Evolutionary conservation across 1,140 invertebrate genomes (phyloP), one percentile per base, ranked within the genome.

Genomic region (Drosophila grimshawi): DNA sequence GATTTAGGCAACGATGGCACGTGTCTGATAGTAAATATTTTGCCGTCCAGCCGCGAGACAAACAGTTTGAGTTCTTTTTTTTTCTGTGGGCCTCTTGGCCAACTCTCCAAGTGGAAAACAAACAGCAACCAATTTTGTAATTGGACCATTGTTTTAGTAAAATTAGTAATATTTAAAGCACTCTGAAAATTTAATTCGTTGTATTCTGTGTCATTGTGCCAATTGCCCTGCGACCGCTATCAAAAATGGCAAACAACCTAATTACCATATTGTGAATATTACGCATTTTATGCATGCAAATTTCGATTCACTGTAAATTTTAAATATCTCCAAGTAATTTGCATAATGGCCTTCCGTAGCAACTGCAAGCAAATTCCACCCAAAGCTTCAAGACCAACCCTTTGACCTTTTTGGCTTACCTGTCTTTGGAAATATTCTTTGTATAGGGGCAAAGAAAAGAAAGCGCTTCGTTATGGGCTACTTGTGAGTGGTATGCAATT

Each of bases 181-280:
- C 32, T 39, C 35, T 43, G n/a, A n/a, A 37, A 27, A 62, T 33
- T 27, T 7, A 45, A 59, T 51, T 60, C 2, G 30, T 51, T 19
- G 19, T 10, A 32, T 4, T 59, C 30, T 7, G 32, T 70, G 49
- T 3, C 5, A 11, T 8, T 51, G 8, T 33, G 43, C 10, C 0
- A 51, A 33, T 19, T 53, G 41, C 5, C 3, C 8, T 11, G 43
- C 8, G 11, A 3, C 11, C 19, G 29, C 39, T 19, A 29, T 1
- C 43, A 10, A 45, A 11, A 43, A 32, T 57, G 5, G 6, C 8
- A 43, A 10, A 43, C 8, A 57, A 35, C 10, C n/a, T 41, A 27
- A 62, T 69, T 69, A 63, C 46, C 33, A 68, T 68, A 62, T 56
- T 49, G 48, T 55, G 53, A 49, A 7, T 48, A 51, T 57, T 65